phyloP scores from a whole-genome alignment of 2,797 vertebrate genomes.

The Alcedo quadribrachys region DNA sequence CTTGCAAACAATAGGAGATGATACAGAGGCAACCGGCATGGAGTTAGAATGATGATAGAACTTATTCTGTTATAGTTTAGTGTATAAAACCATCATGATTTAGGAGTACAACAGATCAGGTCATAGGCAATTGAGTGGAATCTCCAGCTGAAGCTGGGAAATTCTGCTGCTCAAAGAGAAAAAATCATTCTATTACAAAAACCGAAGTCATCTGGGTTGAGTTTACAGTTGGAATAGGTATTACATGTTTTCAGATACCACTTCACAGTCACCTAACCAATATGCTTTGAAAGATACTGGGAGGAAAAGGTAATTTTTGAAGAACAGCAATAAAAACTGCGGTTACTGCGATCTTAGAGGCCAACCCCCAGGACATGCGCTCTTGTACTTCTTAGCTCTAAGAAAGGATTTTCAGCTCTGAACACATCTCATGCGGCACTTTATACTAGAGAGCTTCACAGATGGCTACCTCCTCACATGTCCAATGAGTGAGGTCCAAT shows the following conservation, averaged over 20 bases:
- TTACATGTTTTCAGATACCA: neutral
- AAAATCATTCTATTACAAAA: neutral
- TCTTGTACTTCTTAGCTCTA: neutral
- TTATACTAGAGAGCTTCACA: neutral
- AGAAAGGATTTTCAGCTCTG: neutral
- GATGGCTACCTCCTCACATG: accelerated
- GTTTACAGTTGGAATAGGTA: neutral
- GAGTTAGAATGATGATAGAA: neutral
- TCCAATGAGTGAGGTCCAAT: neutral
- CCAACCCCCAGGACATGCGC: neutral
- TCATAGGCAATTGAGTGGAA: neutral
- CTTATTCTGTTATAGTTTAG: neutral
- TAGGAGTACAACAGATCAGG: neutral
- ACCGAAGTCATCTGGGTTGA: neutral
- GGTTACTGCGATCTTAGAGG: neutral
- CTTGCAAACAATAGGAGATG: neutral
- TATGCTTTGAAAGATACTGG: neutral
- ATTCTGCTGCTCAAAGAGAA: neutral
- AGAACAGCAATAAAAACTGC: accelerated
- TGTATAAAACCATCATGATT: neutral
- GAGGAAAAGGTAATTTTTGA: neutral
- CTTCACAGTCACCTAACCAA: neutral
- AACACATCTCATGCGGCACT: neutral
- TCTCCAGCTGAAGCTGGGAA: neutral
- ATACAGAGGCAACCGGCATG: neutral